These are phyloP conservation scores for Hiodon alosoides DNA, from an alignment of 2,113 vertebrate species.

Conservation along the genomic window DNA sequence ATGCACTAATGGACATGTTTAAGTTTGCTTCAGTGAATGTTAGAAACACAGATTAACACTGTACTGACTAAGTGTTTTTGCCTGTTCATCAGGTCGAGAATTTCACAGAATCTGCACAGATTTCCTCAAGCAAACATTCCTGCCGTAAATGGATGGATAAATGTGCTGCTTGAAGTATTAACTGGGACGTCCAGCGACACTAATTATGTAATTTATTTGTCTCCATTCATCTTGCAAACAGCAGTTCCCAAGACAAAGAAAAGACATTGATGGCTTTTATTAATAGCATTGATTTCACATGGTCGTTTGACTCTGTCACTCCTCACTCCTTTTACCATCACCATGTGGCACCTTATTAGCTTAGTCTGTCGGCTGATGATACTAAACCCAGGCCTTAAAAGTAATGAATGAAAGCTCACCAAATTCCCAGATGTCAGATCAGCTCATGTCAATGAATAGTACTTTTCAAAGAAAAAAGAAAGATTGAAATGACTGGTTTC, in stretches of 20 bases:
- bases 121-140: background rate
- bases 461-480: background rate
- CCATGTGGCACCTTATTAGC: no score
- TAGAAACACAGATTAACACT: background rate
- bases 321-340: conserved; percentile 2
- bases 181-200: background rate
- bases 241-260: conserved; percentile 9
- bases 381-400: no score
- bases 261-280: background rate
- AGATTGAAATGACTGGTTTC: background rate
- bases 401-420: background rate
- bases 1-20: no score
- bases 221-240: background rate
- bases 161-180: background rate
- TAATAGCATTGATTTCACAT: conserved; percentile 34
- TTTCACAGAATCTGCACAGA: background rate
- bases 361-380: no score
- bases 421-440: background rate
- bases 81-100: background rate
- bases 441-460: background rate
- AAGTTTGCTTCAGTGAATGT: background rate
- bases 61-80: background rate
- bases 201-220: background rate
- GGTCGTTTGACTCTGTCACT: conserved; percentile 28
- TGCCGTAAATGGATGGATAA: background rate